These are phyloP conservation scores for Therioaphis trifolii DNA, from an alignment of 2,888 invertebrate species.

Conservation along the genomic window DNA sequence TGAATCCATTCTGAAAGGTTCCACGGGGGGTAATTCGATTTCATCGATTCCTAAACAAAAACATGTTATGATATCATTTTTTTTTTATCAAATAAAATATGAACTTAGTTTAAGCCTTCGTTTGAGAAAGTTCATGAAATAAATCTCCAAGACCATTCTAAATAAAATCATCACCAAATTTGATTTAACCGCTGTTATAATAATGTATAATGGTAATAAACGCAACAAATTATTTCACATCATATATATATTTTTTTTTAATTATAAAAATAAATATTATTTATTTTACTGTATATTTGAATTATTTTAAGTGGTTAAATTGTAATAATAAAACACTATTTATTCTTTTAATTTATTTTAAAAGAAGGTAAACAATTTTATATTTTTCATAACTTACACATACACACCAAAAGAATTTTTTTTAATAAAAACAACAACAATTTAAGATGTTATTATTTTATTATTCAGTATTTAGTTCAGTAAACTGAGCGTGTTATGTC, in stretches of 20 bases:
- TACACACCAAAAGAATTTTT: not conserved
- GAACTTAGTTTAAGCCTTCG: not conserved
- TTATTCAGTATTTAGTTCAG: not conserved
- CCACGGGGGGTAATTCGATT: slow-evolving; percentile 76
- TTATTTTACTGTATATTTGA: too few relatives aligned
- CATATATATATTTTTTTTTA: too few relatives aligned
- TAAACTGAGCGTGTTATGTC: not conserved
- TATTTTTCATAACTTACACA: too few relatives aligned
- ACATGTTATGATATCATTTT: not conserved
- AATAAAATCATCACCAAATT: not conserved
- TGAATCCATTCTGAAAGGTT: slow-evolving; percentile 74
- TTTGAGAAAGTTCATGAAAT: not conserved
- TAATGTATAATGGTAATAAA: too few relatives aligned
- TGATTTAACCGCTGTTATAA: too few relatives aligned
- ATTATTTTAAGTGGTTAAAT: too few relatives aligned
- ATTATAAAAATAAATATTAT: too few relatives aligned
- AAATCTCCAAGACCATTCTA: not conserved
- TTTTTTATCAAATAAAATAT: not conserved
- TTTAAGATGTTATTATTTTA: not conserved
- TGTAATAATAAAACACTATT: too few relatives aligned
- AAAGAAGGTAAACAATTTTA: too few relatives aligned
- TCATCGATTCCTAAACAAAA: slow-evolving; percentile 71
- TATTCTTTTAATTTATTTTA: too few relatives aligned
- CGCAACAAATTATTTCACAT: too few relatives aligned
- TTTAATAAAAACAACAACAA: not conserved